A percentile compares a stretch with the other conserved stretches of the same genome.
phyloP scores from a whole-genome alignment of 35 echinoderm and acorn worm genomes.

The Diadema setosum region DNA sequence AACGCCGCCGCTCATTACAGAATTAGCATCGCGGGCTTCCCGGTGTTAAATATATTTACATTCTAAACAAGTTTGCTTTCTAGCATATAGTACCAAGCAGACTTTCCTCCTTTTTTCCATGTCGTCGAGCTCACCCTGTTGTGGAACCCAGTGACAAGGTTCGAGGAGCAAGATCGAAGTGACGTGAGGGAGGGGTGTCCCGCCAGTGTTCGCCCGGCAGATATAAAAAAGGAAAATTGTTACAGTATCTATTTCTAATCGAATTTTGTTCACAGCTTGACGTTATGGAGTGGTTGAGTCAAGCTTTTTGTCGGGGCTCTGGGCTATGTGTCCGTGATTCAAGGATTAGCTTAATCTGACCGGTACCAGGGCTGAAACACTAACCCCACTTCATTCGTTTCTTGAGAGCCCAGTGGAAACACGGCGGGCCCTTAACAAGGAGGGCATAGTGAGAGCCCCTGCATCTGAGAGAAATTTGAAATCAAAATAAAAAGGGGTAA shows the following conservation, averaged over 20 bases:
- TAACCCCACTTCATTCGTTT: neutral
- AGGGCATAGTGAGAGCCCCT: too few species aligned
- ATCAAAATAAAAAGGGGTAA: too few species aligned
- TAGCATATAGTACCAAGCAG: neutral
- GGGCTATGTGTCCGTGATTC: neutral
- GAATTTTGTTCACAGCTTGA: constrained; percentile 24
- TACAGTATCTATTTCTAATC: constrained; percentile 33
- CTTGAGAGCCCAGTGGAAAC: too few species aligned
- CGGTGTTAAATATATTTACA: constrained; percentile 70
- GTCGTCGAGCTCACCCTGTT: too few species aligned
- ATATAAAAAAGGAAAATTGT: constrained; percentile 18
- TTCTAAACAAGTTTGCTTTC: constrained; percentile 16
- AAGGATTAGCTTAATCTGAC: constrained; percentile 13
- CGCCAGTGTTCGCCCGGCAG: neutral
- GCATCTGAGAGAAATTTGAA: too few species aligned
- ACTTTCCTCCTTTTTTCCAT: neutral
- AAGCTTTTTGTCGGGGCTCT: neutral
- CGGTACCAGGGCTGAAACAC: constrained; percentile 6
- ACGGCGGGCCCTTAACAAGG: too few species aligned
- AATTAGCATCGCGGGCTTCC: constrained; percentile 35
- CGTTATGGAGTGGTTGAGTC: constrained; percentile 3
- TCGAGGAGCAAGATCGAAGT: neutral
- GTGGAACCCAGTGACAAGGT: neutral
- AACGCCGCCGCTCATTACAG: neutral
- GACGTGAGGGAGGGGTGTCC: neutral